Evolutionary conservation across 2,797 vertebrate species (phyloP).

Genomic region (Hypotaenidia okinawae): DNA sequence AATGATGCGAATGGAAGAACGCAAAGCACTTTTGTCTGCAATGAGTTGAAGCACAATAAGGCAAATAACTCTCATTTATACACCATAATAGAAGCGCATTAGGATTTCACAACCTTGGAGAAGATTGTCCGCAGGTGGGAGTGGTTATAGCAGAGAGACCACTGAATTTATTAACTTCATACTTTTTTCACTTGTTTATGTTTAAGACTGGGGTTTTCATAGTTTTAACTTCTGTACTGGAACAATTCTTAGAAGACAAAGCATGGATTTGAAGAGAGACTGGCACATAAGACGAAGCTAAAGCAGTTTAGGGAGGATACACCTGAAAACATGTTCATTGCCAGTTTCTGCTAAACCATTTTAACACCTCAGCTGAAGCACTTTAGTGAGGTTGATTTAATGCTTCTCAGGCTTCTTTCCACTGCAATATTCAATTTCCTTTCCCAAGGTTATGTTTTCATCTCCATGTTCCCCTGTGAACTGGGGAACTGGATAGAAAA

Average conservation of each 20-base stretch:
- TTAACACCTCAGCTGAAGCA: background rate
- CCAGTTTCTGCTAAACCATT: background rate
- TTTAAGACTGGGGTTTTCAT: too few species aligned
- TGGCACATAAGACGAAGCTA: background rate
- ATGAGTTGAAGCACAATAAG: background rate
- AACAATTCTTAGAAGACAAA: background rate
- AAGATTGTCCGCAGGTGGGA: background rate
- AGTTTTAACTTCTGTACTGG: background rate
- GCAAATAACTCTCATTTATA: background rate
- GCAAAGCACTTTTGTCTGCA: background rate
- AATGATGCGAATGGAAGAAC: background rate
- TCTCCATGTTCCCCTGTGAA: background rate
- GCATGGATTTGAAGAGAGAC: background rate
- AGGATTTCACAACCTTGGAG: background rate
- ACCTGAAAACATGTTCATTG: background rate
- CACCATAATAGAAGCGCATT: background rate
- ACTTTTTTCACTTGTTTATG: background rate
- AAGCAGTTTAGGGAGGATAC: background rate
- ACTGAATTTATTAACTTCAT: background rate
- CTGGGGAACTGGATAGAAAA: background rate
- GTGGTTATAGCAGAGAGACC: fast-evolving
- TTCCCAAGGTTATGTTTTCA: background rate
- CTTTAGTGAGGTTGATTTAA: background rate
- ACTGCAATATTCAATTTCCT: background rate
- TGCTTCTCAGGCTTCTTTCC: background rate